A percentile compares a stretch with the other conserved stretches of the same genome.
Conservation (phyloP, 2,888 invertebrate species). For the Empis livida region DNA sequence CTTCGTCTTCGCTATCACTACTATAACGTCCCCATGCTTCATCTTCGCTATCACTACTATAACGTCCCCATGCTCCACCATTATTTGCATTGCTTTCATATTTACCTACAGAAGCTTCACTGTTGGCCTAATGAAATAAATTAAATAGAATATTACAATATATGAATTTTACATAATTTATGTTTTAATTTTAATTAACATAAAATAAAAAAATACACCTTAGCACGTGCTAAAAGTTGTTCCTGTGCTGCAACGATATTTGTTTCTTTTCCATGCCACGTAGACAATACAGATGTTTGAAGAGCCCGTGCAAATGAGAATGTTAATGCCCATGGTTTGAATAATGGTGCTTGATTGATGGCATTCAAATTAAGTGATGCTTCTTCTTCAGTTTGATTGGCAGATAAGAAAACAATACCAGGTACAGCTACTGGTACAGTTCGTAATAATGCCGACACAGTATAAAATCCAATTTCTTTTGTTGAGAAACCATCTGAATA, state of each 20-base stretch:
- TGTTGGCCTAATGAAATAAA: too few species aligned
- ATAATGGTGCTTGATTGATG: slow-evolving; percentile 66
- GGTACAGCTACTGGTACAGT: slow-evolving; percentile 89
- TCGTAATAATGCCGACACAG: slow-evolving; percentile 75
- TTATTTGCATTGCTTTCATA: too few species aligned
- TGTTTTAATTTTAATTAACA: not conserved
- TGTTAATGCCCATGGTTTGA: slow-evolving; percentile 87
- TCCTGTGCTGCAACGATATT: slow-evolving; percentile 65
- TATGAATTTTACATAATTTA: too few species aligned
- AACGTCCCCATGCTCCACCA: too few species aligned
- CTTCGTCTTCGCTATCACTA: too few species aligned
- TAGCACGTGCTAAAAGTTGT: slow-evolving; percentile 77
- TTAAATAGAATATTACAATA: too few species aligned
- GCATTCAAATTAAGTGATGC: slow-evolving; percentile 86
- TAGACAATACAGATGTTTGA: slow-evolving; percentile 81
- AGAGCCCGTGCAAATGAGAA: slow-evolving; percentile 94
- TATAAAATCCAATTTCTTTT: slow-evolving; percentile 72
- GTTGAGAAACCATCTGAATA: slow-evolving; percentile 56
- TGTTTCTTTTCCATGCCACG: slow-evolving; percentile 82
- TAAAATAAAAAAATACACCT: slow-evolving; percentile 46
- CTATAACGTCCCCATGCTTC: too few species aligned
- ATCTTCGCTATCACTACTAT: too few species aligned
- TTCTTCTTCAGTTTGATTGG: slow-evolving; percentile 92
- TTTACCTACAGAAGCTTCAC: too few species aligned
- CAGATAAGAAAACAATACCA: slow-evolving; percentile 86